Base-by-base conservation (phyloP, 92 coral and sea anemone genomes). In the Epizoanthus illoricatus region DNA sequence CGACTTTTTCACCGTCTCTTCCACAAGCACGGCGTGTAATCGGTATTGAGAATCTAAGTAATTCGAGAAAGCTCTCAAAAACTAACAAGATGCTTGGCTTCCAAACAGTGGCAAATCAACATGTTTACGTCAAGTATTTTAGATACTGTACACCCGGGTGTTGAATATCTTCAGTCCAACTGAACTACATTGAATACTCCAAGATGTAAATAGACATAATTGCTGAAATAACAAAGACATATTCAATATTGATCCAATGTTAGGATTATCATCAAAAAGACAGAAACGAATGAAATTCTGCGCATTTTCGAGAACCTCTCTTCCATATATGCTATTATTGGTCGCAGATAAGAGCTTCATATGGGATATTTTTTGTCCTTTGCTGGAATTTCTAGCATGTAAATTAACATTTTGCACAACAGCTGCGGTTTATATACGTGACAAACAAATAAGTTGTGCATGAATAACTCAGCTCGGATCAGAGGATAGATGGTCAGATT, bases 161-260 rank as follows among this genome's bases (percentile, higher is more conserved):
- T n/a, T 41, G 36, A 28, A 33, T 55, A 61, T 76, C 59, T 43
- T 21, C 82, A 78, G 65, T 58, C 24, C 64, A 78, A 78, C 60
- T 54, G 28, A 78, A 63, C 71, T 75, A 5, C 81, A 9, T 75
- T 60, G 81, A 39, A 36, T 40, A 43, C 63, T 76, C 63, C 52
- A 78, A 45, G 71, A 45, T 63, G 82, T 78, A 78, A 78, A 78
- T 62, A 78, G 60, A 45, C 69, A 7, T 78, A 63, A 78, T 78
- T 78, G 82, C 57, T 61, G 71, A 62, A 78, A 78, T 62, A 78
- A 78, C 82, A 78, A 78, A 78, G 43, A 42, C 70, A 13, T 63
- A 78, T 78, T 78, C 45, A 78, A 61, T 63, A 43, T 78, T 78
- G 70, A 78, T 42, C 71, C 42, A 78, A 40, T 5, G 71, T 11